A percentile compares a stretch with the other conserved stretches of the same genome.
These are phyloP conservation scores for Nipponacmea schrenckii DNA, from an alignment of 2,888 invertebrate species.

Conservation along the genomic window DNA sequence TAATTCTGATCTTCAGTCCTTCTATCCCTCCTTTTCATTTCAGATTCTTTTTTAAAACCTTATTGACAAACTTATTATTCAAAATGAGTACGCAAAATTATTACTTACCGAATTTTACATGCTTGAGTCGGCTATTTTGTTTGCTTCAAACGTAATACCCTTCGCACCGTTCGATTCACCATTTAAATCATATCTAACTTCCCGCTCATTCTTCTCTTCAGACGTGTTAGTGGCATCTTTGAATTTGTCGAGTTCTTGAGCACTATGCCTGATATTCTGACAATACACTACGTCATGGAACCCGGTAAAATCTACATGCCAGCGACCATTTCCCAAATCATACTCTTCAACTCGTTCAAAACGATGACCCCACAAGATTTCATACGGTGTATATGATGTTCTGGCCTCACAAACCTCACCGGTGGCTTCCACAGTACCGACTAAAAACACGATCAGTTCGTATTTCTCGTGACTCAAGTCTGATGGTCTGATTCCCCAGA, in stretches of 20 bases:
- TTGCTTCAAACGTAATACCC: neutral
- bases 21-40: no score
- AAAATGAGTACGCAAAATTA: no score
- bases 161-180: neutral
- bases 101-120: neutral
- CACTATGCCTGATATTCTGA: constrained; percentile 40
- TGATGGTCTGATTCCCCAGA: constrained; percentile 88
- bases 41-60: no score
- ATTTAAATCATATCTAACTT: neutral
- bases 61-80: no score
- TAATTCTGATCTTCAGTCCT: no score
- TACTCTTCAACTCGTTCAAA: constrained; percentile 58
- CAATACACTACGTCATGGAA: constrained; percentile 56
- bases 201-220: neutral
- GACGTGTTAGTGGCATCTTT: neutral
- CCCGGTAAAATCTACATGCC: constrained; percentile 54
- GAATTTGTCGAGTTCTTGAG: constrained; percentile 25
- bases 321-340: constrained; percentile 48
- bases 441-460: constrained; percentile 93
- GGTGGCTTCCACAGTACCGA: constrained; percentile 90
- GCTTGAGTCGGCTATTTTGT: neutral
- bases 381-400: constrained; percentile 68
- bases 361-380: constrained; percentile 63
- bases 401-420: constrained; percentile 69
- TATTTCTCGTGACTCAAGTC: constrained; percentile 78